Evolutionary conservation across 2,888 invertebrate genomes (phyloP).

Genomic region (Callimorpha dominula): DNA sequence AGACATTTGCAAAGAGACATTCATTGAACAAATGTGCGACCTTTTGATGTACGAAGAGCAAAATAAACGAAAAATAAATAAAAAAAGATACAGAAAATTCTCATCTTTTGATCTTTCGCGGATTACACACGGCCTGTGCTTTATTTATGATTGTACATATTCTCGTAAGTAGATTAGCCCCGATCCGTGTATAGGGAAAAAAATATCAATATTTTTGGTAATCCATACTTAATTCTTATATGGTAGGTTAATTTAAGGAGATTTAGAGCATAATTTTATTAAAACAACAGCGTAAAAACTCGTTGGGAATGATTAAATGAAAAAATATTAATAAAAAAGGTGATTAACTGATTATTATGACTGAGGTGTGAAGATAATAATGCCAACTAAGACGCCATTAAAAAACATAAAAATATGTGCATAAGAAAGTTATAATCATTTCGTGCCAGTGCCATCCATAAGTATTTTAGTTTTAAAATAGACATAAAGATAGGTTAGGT

Average conservation of each 20-base stretch:
- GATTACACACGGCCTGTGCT: slow-evolving; percentile 42
- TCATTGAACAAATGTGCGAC: slow-evolving; percentile 18
- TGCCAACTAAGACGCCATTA: background rate
- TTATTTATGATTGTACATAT: slow-evolving; percentile 30
- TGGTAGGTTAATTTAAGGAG: slow-evolving; percentile 24
- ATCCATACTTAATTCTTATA: slow-evolving; percentile 23
- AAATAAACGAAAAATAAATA: slow-evolving; percentile 41
- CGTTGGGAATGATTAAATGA: background rate
- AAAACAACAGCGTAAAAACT: background rate
- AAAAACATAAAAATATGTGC: too few relatives aligned
- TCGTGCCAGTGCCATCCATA: too few relatives aligned
- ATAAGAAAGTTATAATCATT: too few relatives aligned
- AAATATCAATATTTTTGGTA: slow-evolving; percentile 34
- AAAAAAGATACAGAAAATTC: slow-evolving; percentile 44
- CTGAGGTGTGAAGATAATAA: background rate
- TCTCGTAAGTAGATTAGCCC: slow-evolving; percentile 42
- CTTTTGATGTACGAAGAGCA: slow-evolving; percentile 34
- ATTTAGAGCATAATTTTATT: background rate
- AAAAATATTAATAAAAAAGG: background rate
- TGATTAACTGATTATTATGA: background rate
- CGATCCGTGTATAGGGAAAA: slow-evolving; percentile 34
- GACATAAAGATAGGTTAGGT: too few relatives aligned
- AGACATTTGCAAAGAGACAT: slow-evolving; percentile 18
- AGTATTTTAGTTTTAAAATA: too few relatives aligned
- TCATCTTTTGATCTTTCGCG: slow-evolving; percentile 52